These are phyloP conservation scores for Papilio aristodemus DNA, from an alignment of 1,140 invertebrate genomes.

Conservation along the genomic window DNA sequence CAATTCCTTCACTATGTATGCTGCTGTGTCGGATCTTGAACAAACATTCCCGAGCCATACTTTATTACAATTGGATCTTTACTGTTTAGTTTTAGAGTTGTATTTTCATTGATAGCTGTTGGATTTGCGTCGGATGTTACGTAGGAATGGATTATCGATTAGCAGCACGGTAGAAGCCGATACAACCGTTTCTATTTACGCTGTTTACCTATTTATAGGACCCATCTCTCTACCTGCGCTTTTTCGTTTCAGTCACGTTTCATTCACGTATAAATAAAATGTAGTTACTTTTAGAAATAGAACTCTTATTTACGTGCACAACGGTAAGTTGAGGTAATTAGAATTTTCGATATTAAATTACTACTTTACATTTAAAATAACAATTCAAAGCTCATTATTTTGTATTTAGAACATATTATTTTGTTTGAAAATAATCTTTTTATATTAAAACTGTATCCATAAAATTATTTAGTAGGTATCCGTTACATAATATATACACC, in stretches of 20 bases:
- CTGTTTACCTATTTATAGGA: slow-evolving; percentile 78
- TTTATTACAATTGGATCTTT: slow-evolving; percentile 37
- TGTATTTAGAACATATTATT: too few species aligned
- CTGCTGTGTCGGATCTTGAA: slow-evolving; percentile 45
- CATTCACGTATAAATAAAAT: slow-evolving; percentile 37
- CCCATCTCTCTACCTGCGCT: slow-evolving; percentile 67
- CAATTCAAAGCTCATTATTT: too few species aligned
- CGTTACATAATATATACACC: too few species aligned
- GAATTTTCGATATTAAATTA: slow-evolving; percentile 19
- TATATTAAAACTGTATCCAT: too few species aligned
- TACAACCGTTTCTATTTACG: slow-evolving; percentile 76
- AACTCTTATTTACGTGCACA: slow-evolving; percentile 28
- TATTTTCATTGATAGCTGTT: slow-evolving; percentile 34
- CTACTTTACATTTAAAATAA: too few species aligned
- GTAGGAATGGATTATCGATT: slow-evolving; percentile 66
- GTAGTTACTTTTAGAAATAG: slow-evolving; percentile 42
- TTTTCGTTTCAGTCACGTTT: slow-evolving; percentile 41
- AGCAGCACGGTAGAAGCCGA: slow-evolving; percentile 65
- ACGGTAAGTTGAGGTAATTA: slow-evolving; percentile 28
- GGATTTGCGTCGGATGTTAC: slow-evolving; percentile 43
- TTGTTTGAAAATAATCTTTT: too few species aligned
- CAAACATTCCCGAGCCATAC: slow-evolving; percentile 34
- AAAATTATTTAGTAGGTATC: too few species aligned
- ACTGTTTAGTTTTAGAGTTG: slow-evolving; percentile 25
- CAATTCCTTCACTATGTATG: slow-evolving; percentile 42